Evolutionary conservation across 2,888 invertebrate genomes (phyloP), one percentile per base, ranked within the genome.

Genomic region (Tupiocoris notatus): DNA sequence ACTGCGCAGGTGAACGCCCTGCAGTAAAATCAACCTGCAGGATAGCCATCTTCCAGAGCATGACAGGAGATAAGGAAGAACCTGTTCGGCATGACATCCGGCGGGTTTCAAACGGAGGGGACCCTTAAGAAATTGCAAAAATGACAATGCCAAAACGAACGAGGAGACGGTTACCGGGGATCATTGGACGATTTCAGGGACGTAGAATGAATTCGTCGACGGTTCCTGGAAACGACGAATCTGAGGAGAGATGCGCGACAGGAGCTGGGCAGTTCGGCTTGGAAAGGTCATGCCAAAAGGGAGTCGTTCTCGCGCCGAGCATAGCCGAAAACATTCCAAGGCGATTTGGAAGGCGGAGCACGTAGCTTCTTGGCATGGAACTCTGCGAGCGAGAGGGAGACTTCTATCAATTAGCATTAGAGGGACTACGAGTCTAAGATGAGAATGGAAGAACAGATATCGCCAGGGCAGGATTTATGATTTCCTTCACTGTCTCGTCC

Each of bases 271-370:
- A 63, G 64, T 17, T 63, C 22, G 20, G 18, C 18, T 24, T 24
- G n/a, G 18, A 78, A 78, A 76, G 78, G 78, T 76, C 76, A 76
- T 57, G 67, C 65, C 59, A 61, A 76, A 78, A 78, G 59, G 24
- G 70, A 70, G 23, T 70, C 70, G 70, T 39, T 39, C 39, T 39
- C 39, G 39, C 39, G 6, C 39, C 59, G 59, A n/a, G n/a, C 73
- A 73, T 78, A 78, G 78, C 78, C 75, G 54, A 77, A 73, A 77
- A 64, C 76, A 78, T 78, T 78, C 78, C 67, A 59, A 59, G 57
- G 76, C 21, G 59, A 67, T 75, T 67, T 76, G 76, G 54, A 59
- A 78, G 73, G 66, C 78, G 24, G 59, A 61, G 63, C 78, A 78
- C 78, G 78, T 78, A 71, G 67, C 3, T 56, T 62, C 39, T 39